phyloP scores from a whole-genome alignment of 2,888 invertebrate species.

The Syrphus vitripennis region DNA sequence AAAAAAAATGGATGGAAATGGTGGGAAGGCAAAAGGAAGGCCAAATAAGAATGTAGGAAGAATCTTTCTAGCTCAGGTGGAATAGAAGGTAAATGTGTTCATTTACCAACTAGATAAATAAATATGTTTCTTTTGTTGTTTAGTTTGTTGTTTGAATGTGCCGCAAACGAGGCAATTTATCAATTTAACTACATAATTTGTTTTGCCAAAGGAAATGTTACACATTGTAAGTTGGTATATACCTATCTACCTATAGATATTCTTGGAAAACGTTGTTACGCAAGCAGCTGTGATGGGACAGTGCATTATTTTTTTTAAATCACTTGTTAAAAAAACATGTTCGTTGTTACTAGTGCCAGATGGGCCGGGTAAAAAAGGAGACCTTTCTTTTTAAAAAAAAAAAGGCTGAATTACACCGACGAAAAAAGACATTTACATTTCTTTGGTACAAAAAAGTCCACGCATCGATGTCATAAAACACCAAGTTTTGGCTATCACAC shows the following conservation, averaged over 20 bases:
- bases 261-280: slow-evolving; percentile 1
- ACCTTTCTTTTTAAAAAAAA: neutral
- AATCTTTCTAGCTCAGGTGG: slow-evolving; percentile 46
- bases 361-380: neutral
- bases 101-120: slow-evolving; percentile 59
- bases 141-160: slow-evolving; percentile 66
- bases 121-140: slow-evolving; percentile 61
- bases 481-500: too few species aligned
- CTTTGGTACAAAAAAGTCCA: too few species aligned
- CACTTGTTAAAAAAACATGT: neutral
- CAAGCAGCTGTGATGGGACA: slow-evolving; percentile 35
- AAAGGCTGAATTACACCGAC: neutral
- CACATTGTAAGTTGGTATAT: neutral
- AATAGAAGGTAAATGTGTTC: slow-evolving; percentile 64
- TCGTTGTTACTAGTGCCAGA: neutral
- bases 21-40: slow-evolving; percentile 59
- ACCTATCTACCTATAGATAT: too few species aligned
- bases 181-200: slow-evolving; percentile 66
- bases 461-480: too few species aligned
- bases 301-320: neutral
- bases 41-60: slow-evolving; percentile 28
- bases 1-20: neutral
- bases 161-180: slow-evolving; percentile 69
- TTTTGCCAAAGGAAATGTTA: slow-evolving; percentile 18
- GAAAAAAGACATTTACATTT: too few species aligned